Base-by-base conservation (phyloP, 2,888 invertebrate genomes). In the Chrysopilus asiliformis region DNA sequence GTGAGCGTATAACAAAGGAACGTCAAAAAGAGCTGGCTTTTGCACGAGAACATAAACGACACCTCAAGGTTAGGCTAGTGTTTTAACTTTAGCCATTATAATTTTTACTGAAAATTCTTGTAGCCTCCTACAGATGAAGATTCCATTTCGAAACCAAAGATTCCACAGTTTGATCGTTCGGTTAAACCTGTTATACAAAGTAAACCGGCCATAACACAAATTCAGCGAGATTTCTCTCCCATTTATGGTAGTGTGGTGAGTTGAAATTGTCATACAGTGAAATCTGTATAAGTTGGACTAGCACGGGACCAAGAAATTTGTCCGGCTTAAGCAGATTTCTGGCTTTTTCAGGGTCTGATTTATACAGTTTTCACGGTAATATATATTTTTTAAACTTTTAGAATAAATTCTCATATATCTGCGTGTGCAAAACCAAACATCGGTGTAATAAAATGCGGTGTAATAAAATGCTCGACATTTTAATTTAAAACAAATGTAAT, bases 101-200 rank as follows among this genome's bases (percentile, higher is more conserved):
- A 19, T 34, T 27, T 36, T 13, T 17, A 14, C 19, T 17, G 13
- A 14, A 20, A 20, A 24, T 20, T 27, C 32, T 34, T 42, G 36
- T 31, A 42, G 38, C 45, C 52, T 10, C 64, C 67, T 41, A 40
- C 40, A 4, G 44, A 40, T 16, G 48, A 47, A 15, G 46, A 47
- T 15, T 65, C 64, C 3, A 65, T 65, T 26, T 64, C 65, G 5
- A 66, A 66, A 42, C 45, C 52, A 2, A 45, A 53, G 22, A 46
- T 57, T 14, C 76, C 77, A 1, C 52, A 58, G 18, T 70, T 76
- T 57, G 76, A 78, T 64, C 69, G 78, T 40, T 68, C 67, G 43
- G 65, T 68, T 6, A 78, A 78, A 51, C 77, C 77, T 1, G 39
- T 51, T 1, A 38, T 44, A 19, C 61, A 60, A 38, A 44, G 59